These are phyloP conservation scores for Acanthoscelides obtectus DNA, from an alignment of 2,888 invertebrate genomes.

Conservation along the genomic window DNA sequence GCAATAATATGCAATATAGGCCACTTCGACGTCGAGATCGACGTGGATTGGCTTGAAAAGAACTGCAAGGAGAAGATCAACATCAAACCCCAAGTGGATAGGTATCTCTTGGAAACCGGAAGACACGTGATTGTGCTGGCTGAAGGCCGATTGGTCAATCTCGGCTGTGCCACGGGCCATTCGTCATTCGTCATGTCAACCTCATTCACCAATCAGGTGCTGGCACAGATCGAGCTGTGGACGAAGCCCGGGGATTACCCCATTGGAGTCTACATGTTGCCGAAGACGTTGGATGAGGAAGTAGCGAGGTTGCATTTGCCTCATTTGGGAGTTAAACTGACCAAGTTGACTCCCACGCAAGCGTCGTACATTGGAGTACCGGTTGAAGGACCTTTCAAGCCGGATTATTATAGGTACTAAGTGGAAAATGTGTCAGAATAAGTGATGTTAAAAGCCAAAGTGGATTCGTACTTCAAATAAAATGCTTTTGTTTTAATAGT, in stretches of 20 bases:
- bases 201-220: slow-evolving; percentile 98
- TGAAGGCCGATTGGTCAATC: slow-evolving; percentile 93
- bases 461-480: neutral
- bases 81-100: slow-evolving; percentile 95
- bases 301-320: slow-evolving; percentile 94
- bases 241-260: slow-evolving; percentile 79
- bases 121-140: slow-evolving; percentile 92
- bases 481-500: neutral
- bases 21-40: slow-evolving; percentile 92
- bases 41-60: slow-evolving; percentile 91
- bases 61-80: slow-evolving; percentile 84
- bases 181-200: slow-evolving; percentile 99
- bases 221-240: slow-evolving; percentile 98
- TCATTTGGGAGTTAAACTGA: slow-evolving; percentile 93
- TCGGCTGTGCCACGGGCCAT: slow-evolving; percentile 98
- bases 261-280: slow-evolving; percentile 88
- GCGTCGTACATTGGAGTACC: slow-evolving; percentile 87
- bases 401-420: slow-evolving; percentile 94
- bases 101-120: slow-evolving; percentile 84
- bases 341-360: slow-evolving; percentile 81
- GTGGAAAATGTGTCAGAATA: neutral
- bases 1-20: slow-evolving; percentile 98
- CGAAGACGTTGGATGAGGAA: slow-evolving; percentile 95
- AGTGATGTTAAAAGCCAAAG: neutral
- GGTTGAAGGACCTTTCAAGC: slow-evolving; percentile 89